Base-by-base conservation (phyloP, 53 echinoderm and acorn worm species). In the Pentamera pediparva region DNA sequence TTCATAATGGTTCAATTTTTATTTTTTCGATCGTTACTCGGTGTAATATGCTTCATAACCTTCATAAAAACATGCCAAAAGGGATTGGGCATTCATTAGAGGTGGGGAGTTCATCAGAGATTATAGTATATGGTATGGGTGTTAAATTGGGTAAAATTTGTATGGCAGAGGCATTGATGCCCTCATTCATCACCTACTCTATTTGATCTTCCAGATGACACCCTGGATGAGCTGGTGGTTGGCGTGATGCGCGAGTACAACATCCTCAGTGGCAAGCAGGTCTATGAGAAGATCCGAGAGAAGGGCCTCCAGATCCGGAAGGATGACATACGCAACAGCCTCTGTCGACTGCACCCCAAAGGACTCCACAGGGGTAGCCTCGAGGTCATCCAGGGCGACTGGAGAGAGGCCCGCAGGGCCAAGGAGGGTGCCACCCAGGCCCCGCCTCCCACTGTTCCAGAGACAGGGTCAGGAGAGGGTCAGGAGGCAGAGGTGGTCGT, bases 231-330 rank as follows among this genome's bases (percentile, higher is more conserved):
- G 3, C 25, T 67, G 40, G 67, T 67, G 21, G 31, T 26, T 18
- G 19, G 15, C 0, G 67, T 67, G 10, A 67, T 67, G 18, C 47
- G 41, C 15, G 67, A 67, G 12, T 39, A 40, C 41, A 31, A 30
- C 30, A 39, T 67, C 7, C 67, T 27, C 12, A 67, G 45, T 43
- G 67, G 67, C n/a, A 22, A 30, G 25, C 26, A 67, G 2, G 67
- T 67, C 26, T 67, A 67, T 15, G 41, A 39, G 30, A 40, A 45
- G 6, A 29, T 67, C 18, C 40, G 45, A 31, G 39, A 39, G 30
- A 41, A 28, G 11, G 67, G 67, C 11, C 27, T 40, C 10, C 67
- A 67, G 67, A 67, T 67, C 28, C 67, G 67, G 1, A 67, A 67
- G 18, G 43, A 19, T 3, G 67, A 67, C 41, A 41, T 67, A 28